Conservation (phyloP, 2,113 vertebrate species). For the Stigmatopora argus region DNA sequence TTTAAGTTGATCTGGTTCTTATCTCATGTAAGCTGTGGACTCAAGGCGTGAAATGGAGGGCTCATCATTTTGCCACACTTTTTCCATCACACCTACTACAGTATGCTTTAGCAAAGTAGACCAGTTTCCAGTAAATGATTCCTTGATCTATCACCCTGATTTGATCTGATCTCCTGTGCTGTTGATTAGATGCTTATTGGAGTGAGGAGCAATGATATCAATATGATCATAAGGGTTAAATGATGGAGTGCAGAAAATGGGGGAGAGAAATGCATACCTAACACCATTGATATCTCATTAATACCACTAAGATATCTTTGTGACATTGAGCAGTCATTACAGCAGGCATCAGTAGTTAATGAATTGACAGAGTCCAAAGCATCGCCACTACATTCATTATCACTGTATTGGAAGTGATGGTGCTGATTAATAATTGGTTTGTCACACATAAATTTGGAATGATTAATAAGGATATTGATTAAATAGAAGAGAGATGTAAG, state of each 20-base stretch:
- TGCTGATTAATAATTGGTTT: constrained; percentile 81
- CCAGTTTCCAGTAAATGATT: constrained; percentile 67
- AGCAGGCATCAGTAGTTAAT: constrained; percentile 78
- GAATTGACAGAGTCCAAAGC: constrained; percentile 77
- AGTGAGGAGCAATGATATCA: constrained; percentile 61
- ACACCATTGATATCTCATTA: constrained; percentile 42
- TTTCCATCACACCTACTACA: constrained; percentile 35
- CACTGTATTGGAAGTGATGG: constrained; percentile 75
- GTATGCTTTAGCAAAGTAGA: constrained; percentile 57
- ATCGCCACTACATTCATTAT: constrained; percentile 78
- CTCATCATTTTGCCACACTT: constrained; percentile 60
- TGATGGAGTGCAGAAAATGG: constrained; percentile 6
- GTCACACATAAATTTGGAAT: constrained; percentile 71
- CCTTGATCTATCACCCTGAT: constrained; percentile 68
- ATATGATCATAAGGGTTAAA: constrained; percentile 46
- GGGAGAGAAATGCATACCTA: neutral
- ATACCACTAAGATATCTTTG: constrained; percentile 67
- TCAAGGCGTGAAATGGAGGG: constrained; percentile 32
- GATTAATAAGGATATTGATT: constrained; percentile 81
- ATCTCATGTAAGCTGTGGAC: constrained; percentile 14
- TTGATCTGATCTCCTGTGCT: constrained; percentile 61
- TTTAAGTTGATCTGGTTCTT: constrained; percentile 11
- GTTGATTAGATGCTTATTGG: constrained; percentile 71
- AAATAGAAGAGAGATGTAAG: constrained; percentile 47
- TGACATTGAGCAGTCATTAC: constrained; percentile 77